Conservation (phyloP, 2,797 vertebrate species). For the Coluber constrictor region DNA sequence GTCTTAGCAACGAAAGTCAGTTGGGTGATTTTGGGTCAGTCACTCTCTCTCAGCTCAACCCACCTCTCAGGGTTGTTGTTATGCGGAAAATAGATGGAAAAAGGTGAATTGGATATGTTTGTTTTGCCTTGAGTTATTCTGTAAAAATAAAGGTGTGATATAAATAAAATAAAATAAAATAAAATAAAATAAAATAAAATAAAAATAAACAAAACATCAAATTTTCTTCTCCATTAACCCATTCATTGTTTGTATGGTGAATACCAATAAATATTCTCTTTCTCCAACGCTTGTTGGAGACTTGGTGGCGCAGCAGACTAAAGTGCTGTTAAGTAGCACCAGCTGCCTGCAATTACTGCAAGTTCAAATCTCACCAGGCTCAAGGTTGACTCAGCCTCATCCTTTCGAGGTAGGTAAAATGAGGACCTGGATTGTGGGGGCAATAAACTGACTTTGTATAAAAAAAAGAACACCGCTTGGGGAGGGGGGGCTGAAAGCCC, state of each 20-base stretch:
- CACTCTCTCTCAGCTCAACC: neutral
- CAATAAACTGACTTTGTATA: too few relatives aligned
- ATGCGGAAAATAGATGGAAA: neutral
- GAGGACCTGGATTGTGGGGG: too few relatives aligned
- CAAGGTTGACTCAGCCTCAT: too few relatives aligned
- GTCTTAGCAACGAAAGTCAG: neutral
- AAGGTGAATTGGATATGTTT: neutral
- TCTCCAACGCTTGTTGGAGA: neutral
- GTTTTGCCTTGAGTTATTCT: neutral
- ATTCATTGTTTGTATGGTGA: neutral
- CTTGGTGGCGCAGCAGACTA: too few relatives aligned
- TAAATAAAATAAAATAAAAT: neutral
- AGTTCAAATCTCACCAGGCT: too few relatives aligned
- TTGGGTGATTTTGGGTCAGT: neutral
- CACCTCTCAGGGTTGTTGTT: neutral
- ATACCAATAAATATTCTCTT: neutral
- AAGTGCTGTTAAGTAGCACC: too few relatives aligned
- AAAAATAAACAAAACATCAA: neutral
- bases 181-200: neutral
- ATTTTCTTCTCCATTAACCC: neutral
- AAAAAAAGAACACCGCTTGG: too few relatives aligned
- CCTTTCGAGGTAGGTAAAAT: too few relatives aligned
- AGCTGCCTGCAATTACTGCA: too few relatives aligned
- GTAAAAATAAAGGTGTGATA: neutral
- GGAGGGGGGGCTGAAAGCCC: too few relatives aligned